Evolutionary conservation across 2,888 invertebrate species (phyloP).

Genomic region (Drosophila mulleri): DNA sequence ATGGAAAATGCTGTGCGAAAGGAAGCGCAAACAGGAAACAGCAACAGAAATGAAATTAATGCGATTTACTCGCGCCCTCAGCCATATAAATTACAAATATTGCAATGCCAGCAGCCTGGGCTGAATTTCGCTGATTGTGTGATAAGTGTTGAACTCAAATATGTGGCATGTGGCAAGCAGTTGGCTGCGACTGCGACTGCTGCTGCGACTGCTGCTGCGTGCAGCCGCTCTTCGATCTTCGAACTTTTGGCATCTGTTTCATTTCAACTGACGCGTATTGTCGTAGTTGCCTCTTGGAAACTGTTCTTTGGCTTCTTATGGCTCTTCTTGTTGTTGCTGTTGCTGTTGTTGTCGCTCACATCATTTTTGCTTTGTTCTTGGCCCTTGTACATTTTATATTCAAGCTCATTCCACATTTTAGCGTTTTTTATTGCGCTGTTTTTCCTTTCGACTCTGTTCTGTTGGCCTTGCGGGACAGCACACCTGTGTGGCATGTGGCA

Average conservation of each 20-base stretch:
- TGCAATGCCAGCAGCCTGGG: conserved; percentile 47
- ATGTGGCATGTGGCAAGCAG: conserved; percentile 21
- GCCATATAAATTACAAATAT: conserved; percentile 32
- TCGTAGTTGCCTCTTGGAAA: conserved; percentile 64
- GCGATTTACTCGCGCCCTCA: not conserved
- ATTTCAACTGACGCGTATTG: conserved; percentile 77
- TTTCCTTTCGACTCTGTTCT: not conserved
- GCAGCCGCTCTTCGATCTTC: conserved; percentile 23
- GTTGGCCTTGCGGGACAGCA: conserved; percentile 50
- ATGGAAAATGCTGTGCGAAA: not conserved
- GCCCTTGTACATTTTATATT: conserved; percentile 25
- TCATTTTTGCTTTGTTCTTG: conserved; percentile 58
- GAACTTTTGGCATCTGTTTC: conserved; percentile 77
- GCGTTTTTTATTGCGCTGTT: conserved; percentile 14
- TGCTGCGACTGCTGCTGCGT: not conserved
- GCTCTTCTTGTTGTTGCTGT: conserved; percentile 16
- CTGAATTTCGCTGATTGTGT: conserved; percentile 51
- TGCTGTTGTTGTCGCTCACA: conserved; percentile 34
- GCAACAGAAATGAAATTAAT: conserved; percentile 5
- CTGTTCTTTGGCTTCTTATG: conserved; percentile 20
- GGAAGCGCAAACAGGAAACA: conserved; percentile 40
- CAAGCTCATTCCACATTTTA: conserved; percentile 27
- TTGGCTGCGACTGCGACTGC: not conserved
- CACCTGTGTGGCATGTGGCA: conserved; percentile 39
- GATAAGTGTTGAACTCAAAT: conserved; percentile 40